Conservation (phyloP, 2,113 vertebrate species). For the Nothobranchius furzeri region DNA sequence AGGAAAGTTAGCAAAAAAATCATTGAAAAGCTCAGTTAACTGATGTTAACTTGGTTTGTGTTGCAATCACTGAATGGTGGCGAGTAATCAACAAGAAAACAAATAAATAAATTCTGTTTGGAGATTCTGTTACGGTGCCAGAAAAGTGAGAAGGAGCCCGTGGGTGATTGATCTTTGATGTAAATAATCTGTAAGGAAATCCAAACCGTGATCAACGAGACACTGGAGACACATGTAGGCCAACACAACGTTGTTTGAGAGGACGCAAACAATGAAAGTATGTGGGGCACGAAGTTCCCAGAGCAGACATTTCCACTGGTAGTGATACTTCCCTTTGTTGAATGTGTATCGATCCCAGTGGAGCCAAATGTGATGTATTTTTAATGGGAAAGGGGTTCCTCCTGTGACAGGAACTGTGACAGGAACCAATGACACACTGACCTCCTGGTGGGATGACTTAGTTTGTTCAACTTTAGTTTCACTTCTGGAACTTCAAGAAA, state of each 20-base stretch:
- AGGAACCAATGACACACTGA: constrained; percentile 8
- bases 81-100: constrained; percentile 34
- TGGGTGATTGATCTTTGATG: constrained; percentile 56
- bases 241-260: constrained; percentile 20
- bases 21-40: constrained; percentile 15
- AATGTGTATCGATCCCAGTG: not conserved
- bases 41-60: constrained; percentile 12
- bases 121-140: constrained; percentile 36
- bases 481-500: not conserved
- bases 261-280: constrained; percentile 25
- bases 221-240: constrained; percentile 49
- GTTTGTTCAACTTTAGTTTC: not conserved
- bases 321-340: constrained; percentile 1
- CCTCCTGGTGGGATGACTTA: constrained; percentile 20
- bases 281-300: not conserved
- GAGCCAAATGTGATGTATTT: constrained; percentile 19
- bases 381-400: constrained; percentile 44
- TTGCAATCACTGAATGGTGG: constrained; percentile 9
- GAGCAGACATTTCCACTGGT: not conserved
- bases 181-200: constrained; percentile 68
- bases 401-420: constrained; percentile 18
- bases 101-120: not conserved
- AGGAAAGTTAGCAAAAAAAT: constrained; percentile 23
- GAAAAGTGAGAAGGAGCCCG: constrained; percentile 4
- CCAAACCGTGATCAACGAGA: constrained; percentile 40